A percentile compares a stretch with the other conserved stretches of the same genome.
phyloP scores from a whole-genome alignment of 2,113 vertebrate genomes.

The Oxyura jamaicensis region DNA sequence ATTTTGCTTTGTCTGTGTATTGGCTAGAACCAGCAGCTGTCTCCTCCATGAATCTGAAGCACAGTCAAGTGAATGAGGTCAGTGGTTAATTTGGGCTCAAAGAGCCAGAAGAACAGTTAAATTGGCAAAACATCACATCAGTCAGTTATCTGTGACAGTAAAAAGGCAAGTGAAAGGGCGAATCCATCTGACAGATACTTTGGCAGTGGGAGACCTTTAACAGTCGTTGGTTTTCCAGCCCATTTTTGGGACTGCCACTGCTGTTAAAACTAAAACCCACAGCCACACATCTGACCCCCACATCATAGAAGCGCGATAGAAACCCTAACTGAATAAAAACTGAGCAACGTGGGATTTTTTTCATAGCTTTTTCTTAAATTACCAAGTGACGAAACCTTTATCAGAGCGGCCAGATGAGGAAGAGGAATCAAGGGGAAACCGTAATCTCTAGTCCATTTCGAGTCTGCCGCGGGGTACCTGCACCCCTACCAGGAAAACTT shows the following conservation, averaged over 20 bases:
- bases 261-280: neutral
- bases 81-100: neutral
- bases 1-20: neutral
- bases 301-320: accelerated
- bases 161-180: neutral
- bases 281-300: neutral
- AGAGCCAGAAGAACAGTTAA: neutral
- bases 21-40: neutral
- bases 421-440: accelerated
- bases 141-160: neutral
- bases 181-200: neutral
- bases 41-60: neutral
- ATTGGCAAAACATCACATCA: neutral
- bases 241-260: neutral
- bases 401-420: neutral
- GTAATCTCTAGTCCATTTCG: neutral
- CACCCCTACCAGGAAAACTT: neutral
- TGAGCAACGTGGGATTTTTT: neutral
- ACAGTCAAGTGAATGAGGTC: neutral
- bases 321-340: neutral
- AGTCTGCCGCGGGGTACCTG: neutral
- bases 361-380: neutral
- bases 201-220: neutral
- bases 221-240: neutral
- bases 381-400: neutral